These are phyloP conservation scores for Rhinichthys klamathensis DNA, from an alignment of 2,113 vertebrate genomes.

Conservation along the genomic window DNA sequence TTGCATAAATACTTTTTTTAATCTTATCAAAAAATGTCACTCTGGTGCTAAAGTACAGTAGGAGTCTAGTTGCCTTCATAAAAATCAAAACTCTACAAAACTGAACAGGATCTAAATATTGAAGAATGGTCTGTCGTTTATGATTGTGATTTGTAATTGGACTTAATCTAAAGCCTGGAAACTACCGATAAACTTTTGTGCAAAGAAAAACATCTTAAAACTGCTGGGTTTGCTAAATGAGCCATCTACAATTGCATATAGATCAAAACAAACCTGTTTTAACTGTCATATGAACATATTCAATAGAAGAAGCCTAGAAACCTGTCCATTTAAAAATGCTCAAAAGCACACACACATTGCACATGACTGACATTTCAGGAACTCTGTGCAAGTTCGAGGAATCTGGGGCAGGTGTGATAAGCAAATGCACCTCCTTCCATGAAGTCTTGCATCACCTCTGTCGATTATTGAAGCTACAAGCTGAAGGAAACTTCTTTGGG, in stretches of 20 bases:
- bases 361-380: slow-evolving; percentile 28
- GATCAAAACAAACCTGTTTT: not conserved
- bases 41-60: not conserved
- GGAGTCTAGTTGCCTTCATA: not conserved
- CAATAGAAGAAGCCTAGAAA: not conserved
- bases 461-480: not conserved
- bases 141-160: not conserved
- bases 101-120: not conserved
- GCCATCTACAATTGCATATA: not conserved
- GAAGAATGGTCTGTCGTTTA: not conserved
- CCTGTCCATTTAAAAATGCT: not conserved
- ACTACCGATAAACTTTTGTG: not conserved
- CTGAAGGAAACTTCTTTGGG: not conserved
- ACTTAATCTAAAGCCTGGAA: not conserved
- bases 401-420: slow-evolving; percentile 11
- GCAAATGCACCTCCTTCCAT: not conserved
- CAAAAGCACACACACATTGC: not conserved
- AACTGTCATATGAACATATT: not conserved
- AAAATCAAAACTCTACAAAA: not conserved
- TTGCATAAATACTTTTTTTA: not conserved
- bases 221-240: not conserved
- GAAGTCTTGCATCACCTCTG: not conserved
- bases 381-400: not conserved
- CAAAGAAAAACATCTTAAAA: not conserved
- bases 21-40: slow-evolving; percentile 15